Conservation (phyloP, 2,113 vertebrate species). For the Camelus dromedarius region DNA sequence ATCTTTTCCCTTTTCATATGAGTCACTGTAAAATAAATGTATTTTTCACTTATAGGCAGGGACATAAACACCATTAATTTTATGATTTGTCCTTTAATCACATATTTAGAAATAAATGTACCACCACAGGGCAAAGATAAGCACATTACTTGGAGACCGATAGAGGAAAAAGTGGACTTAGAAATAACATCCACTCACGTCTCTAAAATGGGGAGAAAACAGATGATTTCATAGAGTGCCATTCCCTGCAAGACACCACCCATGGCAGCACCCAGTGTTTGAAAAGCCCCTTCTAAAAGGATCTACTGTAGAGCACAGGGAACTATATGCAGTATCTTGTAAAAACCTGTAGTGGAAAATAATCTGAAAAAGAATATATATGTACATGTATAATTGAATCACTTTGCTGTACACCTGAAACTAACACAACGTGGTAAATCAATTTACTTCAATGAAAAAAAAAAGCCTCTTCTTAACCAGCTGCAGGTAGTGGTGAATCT, state of each 20-base stretch:
- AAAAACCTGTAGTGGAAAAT: too few relatives aligned
- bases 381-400: too few relatives aligned
- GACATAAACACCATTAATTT: not conserved
- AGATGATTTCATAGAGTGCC: not conserved
- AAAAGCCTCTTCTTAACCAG: not conserved
- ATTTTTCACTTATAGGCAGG: conserved; percentile 17
- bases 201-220: not conserved
- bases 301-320: too few relatives aligned
- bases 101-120: not conserved
- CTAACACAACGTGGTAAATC: too few relatives aligned
- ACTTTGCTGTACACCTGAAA: too few relatives aligned
- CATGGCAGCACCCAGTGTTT: not conserved
- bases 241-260: not conserved
- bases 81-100: conserved; percentile 55
- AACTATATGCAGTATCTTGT: too few relatives aligned
- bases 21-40: conserved; percentile 44
- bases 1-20: not conserved
- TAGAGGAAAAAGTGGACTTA: not conserved
- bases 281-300: not conserved
- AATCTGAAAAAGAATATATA: too few relatives aligned
- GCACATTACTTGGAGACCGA: not conserved
- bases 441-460: too few relatives aligned
- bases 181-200: not conserved
- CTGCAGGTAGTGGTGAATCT: accelerated
- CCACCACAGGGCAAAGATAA: not conserved